phyloP scores from a whole-genome alignment of 2,888 invertebrate species.

The Drosophila falleni region DNA sequence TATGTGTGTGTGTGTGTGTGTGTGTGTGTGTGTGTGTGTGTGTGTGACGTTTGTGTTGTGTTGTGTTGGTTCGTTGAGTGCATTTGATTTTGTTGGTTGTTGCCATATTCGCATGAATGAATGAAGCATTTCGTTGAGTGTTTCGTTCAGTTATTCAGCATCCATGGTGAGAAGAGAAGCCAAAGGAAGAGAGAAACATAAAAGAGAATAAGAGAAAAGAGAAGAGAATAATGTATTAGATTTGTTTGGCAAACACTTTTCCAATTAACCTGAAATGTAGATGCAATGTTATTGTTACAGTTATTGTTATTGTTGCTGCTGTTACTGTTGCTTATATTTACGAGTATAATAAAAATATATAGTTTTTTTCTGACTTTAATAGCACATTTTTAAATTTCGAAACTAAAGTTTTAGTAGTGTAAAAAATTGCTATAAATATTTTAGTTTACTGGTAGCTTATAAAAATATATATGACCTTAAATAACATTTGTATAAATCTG shows the following conservation, averaged over 20 bases:
- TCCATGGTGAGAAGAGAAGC: slow-evolving; percentile 14
- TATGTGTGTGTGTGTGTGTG: slow-evolving; percentile 11
- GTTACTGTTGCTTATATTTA: neutral
- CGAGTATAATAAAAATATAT: neutral
- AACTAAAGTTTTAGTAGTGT: neutral
- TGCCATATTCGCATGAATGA: slow-evolving; percentile 39
- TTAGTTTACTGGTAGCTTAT: neutral
- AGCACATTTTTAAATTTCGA: neutral
- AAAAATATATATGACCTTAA: too few relatives aligned
- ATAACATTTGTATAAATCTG: too few relatives aligned
- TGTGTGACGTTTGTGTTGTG: slow-evolving; percentile 2
- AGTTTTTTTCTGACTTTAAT: neutral
- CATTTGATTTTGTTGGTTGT: slow-evolving; percentile 48
- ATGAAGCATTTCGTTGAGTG: slow-evolving; percentile 44
- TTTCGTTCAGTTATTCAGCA: slow-evolving; percentile 42
- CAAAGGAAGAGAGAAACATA: neutral
- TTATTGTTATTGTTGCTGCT: slow-evolving; percentile 13
- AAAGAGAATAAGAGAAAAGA: slow-evolving; percentile 5
- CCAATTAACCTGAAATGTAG: slow-evolving; percentile 17
- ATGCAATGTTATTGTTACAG: slow-evolving; percentile 7
- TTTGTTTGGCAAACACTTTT: slow-evolving; percentile 13
- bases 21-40: slow-evolving; percentile 5
- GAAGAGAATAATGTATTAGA: slow-evolving; percentile 35
- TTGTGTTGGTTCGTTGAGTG: slow-evolving; percentile 40
- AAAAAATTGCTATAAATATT: neutral